Conservation (phyloP, 2,888 invertebrate genomes). For the Hypercompe scribonia region DNA sequence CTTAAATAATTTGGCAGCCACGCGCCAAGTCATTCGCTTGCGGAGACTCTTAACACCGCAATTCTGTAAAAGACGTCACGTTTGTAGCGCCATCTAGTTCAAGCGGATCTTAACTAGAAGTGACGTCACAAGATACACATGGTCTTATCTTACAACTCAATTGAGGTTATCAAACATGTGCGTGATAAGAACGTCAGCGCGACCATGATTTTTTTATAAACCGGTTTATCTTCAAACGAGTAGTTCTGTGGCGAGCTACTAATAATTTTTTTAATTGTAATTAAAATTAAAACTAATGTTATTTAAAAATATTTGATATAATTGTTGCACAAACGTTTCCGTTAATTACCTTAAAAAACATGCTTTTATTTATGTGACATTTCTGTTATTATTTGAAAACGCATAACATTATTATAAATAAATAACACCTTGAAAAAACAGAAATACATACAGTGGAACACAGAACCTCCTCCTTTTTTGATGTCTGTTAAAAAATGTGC, state of each 20-base stretch:
- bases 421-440: too few species aligned
- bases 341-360: not conserved
- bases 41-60: constrained; percentile 24
- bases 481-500: too few species aligned
- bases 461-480: too few species aligned
- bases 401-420: too few species aligned
- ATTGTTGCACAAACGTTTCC: not conserved
- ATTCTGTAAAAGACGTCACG: constrained; percentile 23
- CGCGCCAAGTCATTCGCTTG: constrained; percentile 22
- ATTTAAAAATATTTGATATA: not conserved
- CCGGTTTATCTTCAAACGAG: not conserved
- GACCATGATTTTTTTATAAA: not conserved
- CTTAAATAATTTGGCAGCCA: constrained; percentile 25
- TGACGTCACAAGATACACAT: not conserved
- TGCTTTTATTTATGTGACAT: not conserved
- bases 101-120: not conserved
- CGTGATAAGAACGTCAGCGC: not conserved
- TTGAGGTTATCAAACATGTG: not conserved
- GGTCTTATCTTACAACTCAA: not conserved
- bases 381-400: not conserved
- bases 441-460: too few species aligned
- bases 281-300: not conserved
- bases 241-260: not conserved
- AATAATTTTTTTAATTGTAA: not conserved
- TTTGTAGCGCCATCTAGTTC: constrained; percentile 37